Evolutionary conservation across 2,113 vertebrate species (phyloP).

Genomic region (Petrocephalus zakoni): DNA sequence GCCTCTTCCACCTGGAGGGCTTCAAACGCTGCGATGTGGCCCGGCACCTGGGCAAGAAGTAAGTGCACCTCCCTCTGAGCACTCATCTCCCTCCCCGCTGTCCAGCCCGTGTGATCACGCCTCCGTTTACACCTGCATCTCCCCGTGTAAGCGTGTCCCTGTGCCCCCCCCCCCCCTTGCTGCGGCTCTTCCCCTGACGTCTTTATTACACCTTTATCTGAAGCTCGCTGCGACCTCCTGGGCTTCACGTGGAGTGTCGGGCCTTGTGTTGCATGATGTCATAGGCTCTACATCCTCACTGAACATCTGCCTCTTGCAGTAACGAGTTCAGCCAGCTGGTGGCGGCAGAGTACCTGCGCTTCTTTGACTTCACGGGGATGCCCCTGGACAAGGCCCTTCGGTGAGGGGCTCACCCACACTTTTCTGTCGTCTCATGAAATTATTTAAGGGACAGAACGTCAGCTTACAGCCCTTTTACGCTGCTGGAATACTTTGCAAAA

Average conservation of each 20-base stretch:
- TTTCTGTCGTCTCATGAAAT: neutral
- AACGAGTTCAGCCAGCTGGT: conserved; percentile 74
- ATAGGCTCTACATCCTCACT: neutral
- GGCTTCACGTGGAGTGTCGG: neutral
- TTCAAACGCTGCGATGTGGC: conserved; percentile 95
- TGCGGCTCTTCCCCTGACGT: neutral
- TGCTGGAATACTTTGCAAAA: neutral
- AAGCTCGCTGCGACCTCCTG: neutral
- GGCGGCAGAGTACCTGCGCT: conserved; percentile 71
- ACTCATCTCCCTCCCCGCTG: neutral
- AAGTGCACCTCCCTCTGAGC: conserved; percentile 38
- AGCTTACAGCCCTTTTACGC: neutral
- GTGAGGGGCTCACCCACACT: conserved; percentile 41
- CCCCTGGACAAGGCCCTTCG: conserved; percentile 67
- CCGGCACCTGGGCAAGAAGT: conserved; percentile 93
- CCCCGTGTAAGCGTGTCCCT: neutral
- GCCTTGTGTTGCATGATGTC: neutral
- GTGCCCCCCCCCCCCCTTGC: neutral
- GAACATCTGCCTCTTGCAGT: conserved; percentile 42
- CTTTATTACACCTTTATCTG: neutral
- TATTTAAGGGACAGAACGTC: neutral
- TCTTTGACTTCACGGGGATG: conserved; percentile 67
- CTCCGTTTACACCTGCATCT: neutral
- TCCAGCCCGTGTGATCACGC: neutral
- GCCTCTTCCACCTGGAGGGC: conserved; percentile 87